These are phyloP conservation scores for Athalia circularis DNA, from an alignment of 2,888 invertebrate genomes.

Conservation along the genomic window DNA sequence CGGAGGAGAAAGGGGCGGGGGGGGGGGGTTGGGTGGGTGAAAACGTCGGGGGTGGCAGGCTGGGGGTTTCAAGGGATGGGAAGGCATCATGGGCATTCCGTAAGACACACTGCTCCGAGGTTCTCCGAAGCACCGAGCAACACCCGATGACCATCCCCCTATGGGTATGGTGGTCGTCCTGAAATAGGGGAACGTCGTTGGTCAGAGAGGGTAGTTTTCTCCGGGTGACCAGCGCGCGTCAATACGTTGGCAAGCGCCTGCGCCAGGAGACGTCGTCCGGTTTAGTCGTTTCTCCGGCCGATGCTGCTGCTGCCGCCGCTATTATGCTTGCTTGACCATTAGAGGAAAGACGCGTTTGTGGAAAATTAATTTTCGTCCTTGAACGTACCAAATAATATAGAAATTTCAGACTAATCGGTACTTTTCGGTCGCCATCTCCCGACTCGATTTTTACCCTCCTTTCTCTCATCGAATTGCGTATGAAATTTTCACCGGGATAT, in stretches of 20 bases:
- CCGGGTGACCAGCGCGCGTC: conserved; percentile 71
- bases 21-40: not conserved
- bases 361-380: not conserved
- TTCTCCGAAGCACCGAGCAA: conserved; percentile 53
- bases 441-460: not conserved
- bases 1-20: not conserved
- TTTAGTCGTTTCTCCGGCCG: not conserved
- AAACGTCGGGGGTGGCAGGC: too few relatives aligned
- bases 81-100: conserved; percentile 70
- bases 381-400: too few relatives aligned
- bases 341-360: conserved; percentile 50
- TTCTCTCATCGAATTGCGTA: too few relatives aligned
- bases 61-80: not conserved
- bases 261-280: conserved; percentile 55
- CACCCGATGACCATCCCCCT: conserved; percentile 13
- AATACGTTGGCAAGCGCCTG: conserved; percentile 70
- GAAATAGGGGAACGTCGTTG: conserved; percentile 55
- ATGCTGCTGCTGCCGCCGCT: too few relatives aligned
- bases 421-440: not conserved
- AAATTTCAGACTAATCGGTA: too few relatives aligned
- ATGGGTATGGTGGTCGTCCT: not conserved
- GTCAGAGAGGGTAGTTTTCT: conserved; percentile 65
- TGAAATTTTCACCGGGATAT: too few relatives aligned
- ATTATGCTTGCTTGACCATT: conserved; percentile 21
- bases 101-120: conserved; percentile 62